phyloP scores from a whole-genome alignment of 1,140 invertebrate species.

The Halotydeus destructor region DNA sequence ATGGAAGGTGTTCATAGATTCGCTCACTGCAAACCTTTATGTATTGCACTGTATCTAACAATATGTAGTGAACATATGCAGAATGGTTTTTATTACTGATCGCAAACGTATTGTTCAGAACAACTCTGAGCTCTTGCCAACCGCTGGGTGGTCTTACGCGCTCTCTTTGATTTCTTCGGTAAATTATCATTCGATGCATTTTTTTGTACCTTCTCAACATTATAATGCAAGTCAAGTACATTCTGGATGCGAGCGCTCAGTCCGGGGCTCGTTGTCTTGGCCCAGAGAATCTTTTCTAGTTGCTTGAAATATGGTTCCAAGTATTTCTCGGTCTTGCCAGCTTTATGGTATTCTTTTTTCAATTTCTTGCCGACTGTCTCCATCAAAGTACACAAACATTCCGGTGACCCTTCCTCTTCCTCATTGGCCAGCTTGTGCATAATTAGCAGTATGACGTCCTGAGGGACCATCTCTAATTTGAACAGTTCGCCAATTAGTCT shows the following conservation, averaged over 20 bases:
- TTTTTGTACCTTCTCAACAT: conserved; percentile 63
- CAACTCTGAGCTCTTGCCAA: too few relatives aligned
- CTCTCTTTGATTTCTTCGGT: too few relatives aligned
- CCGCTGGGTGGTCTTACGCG: too few relatives aligned
- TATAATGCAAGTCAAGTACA: conserved; percentile 60
- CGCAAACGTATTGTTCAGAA: too few relatives aligned
- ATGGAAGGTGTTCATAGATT: too few relatives aligned
- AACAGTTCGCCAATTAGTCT: conserved; percentile 74
- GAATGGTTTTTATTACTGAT: too few relatives aligned
- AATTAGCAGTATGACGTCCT: conserved; percentile 70
- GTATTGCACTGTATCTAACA: too few relatives aligned
- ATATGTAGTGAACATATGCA: too few relatives aligned
- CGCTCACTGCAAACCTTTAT: too few relatives aligned
- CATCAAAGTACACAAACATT: conserved; percentile 35
- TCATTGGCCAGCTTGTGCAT: conserved; percentile 36
- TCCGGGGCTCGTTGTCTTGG: conserved; percentile 40
- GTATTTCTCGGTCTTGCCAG: background rate
- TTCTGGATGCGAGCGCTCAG: conserved; percentile 88
- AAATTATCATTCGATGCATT: conserved; percentile 42
- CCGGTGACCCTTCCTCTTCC: conserved; percentile 66
- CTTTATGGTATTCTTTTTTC: conserved; percentile 11
- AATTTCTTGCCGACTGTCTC: conserved; percentile 20
- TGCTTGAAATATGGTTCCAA: too few relatives aligned
- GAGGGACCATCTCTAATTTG: conserved; percentile 70
- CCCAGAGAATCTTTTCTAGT: conserved; percentile 19